phyloP scores from a whole-genome alignment of 2,797 vertebrate species.

The Sebastes taczanowskii region DNA sequence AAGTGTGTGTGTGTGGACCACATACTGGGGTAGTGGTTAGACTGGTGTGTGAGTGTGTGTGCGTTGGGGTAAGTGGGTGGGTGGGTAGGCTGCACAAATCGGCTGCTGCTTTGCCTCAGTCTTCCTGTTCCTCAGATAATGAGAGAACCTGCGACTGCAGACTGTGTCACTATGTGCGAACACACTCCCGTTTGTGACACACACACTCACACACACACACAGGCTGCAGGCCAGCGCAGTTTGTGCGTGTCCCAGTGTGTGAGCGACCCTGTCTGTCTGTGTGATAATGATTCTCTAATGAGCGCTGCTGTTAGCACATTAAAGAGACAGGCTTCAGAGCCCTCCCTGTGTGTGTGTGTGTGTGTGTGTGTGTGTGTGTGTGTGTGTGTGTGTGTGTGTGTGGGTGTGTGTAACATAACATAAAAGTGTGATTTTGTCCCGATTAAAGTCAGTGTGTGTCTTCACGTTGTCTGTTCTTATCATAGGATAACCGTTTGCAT shows the following conservation, averaged over 20 bases:
- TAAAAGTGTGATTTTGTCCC: slow-evolving; percentile 28
- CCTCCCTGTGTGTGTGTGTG: slow-evolving; percentile 26
- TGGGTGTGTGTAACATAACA: slow-evolving; percentile 20
- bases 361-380: slow-evolving; percentile 42
- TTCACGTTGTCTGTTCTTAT: slow-evolving; percentile 36
- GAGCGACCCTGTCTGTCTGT: slow-evolving; percentile 57
- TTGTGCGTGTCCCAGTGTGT: slow-evolving; percentile 44
- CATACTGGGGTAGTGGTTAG: slow-evolving; percentile 32
- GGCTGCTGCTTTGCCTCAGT: slow-evolving; percentile 29
- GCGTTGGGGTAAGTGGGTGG: slow-evolving; percentile 24
- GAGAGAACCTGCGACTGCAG: slow-evolving; percentile 54
- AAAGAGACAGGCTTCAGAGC: slow-evolving; percentile 76
- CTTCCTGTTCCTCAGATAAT: slow-evolving; percentile 54
- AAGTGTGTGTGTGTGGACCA: slow-evolving; percentile 22
- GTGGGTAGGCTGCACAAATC: slow-evolving; percentile 32
- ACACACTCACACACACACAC: background rate
- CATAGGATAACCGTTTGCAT: background rate
- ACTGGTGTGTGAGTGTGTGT: slow-evolving; percentile 12
- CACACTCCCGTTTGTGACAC: background rate
- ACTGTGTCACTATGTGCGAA: slow-evolving; percentile 19
- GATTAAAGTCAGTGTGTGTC: slow-evolving; percentile 20
- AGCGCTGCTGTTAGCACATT: slow-evolving; percentile 77
- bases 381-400: slow-evolving; percentile 36
- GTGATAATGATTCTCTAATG: slow-evolving; percentile 79
- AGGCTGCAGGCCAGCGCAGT: slow-evolving; percentile 46